phyloP scores from a whole-genome alignment of 2,888 invertebrate species.

The Byasa hedistus region DNA sequence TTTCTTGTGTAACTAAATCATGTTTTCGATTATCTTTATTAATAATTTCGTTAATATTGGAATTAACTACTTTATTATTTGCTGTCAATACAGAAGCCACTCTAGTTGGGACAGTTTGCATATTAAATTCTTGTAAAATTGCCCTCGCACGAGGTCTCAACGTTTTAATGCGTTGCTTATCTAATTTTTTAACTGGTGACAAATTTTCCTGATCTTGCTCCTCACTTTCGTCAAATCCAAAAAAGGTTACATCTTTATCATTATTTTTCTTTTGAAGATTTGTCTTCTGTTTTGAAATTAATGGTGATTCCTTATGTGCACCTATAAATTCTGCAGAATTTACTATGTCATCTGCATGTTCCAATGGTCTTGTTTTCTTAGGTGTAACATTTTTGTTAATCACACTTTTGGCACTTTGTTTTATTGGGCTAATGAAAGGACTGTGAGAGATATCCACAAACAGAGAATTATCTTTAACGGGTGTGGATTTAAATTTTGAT shows the following conservation, averaged over 20 bases:
- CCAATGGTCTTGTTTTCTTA: constrained; percentile 30
- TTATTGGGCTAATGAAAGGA: constrained; percentile 20
- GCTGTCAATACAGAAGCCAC: constrained; percentile 52
- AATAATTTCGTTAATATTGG: constrained; percentile 53
- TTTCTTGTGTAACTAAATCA: constrained; percentile 53
- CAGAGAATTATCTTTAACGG: constrained; percentile 49
- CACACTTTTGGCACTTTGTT: constrained; percentile 19
- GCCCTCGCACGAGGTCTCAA: constrained; percentile 50
- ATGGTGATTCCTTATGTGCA: constrained; percentile 30
- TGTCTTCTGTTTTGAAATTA: constrained; percentile 33
- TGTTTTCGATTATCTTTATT: constrained; percentile 52
- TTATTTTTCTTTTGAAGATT: constrained; percentile 34
- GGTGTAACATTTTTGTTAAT: constrained; percentile 31
- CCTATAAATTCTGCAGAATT: constrained; percentile 34
- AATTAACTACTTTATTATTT: constrained; percentile 47
- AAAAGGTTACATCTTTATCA: constrained; percentile 56
- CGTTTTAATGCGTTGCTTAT: constrained; percentile 41
- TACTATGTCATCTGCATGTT: constrained; percentile 34
- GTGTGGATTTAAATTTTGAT: constrained; percentile 50
- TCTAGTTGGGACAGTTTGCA: constrained; percentile 50
- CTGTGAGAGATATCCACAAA: constrained; percentile 47
- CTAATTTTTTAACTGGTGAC: constrained; percentile 53
- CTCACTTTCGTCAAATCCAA: constrained; percentile 73
- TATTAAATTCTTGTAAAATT: constrained; percentile 60
- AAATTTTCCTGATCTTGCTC: constrained; percentile 58